phyloP scores from a whole-genome alignment of 30 jellyfish, hydroid and myxozoan genomes.

The Pseudorhiza aurosa region DNA sequence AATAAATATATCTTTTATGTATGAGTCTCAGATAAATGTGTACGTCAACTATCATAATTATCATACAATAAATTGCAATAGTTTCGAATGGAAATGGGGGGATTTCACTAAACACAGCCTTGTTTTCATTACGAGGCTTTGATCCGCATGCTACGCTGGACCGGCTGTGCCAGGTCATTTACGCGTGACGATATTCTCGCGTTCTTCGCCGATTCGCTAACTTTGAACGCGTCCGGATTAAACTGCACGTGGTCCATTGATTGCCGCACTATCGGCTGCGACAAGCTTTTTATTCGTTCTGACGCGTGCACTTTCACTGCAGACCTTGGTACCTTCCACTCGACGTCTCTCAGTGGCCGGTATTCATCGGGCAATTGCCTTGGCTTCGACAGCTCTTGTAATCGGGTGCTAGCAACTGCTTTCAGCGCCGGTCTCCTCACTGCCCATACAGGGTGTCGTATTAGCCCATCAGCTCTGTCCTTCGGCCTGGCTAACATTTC shows the following conservation, averaged over 20 bases:
- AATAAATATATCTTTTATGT: too few relatives aligned
- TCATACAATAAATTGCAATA: too few relatives aligned
- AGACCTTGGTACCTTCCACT: constrained; percentile 79
- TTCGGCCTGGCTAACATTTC: constrained; percentile 84
- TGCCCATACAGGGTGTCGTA: constrained; percentile 79
- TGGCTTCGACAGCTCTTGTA: constrained; percentile 87
- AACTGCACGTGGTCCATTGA: constrained; percentile 94
- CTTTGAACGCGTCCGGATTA: constrained; percentile 93
- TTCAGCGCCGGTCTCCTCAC: constrained; percentile 58
- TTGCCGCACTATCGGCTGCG: constrained; percentile 89
- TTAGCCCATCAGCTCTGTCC: constrained; percentile 66
- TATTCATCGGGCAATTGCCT: constrained; percentile 74
- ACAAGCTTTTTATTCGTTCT: constrained; percentile 64
- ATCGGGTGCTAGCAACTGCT: constrained; percentile 70
- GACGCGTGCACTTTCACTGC: constrained; percentile 62
- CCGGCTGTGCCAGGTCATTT: constrained; percentile 84
- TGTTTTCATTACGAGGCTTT: neutral
- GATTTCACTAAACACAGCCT: too few relatives aligned
- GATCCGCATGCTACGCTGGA: constrained; percentile 43
- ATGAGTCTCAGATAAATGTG: too few relatives aligned
- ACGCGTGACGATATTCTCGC: constrained; percentile 75
- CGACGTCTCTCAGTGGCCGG: constrained; percentile 81
- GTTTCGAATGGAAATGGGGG: neutral
- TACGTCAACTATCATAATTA: too few relatives aligned
- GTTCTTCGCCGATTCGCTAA: constrained; percentile 73